Conservation (phyloP, 92 coral and sea anemone species). For the Parazoanthus swiftii region DNA sequence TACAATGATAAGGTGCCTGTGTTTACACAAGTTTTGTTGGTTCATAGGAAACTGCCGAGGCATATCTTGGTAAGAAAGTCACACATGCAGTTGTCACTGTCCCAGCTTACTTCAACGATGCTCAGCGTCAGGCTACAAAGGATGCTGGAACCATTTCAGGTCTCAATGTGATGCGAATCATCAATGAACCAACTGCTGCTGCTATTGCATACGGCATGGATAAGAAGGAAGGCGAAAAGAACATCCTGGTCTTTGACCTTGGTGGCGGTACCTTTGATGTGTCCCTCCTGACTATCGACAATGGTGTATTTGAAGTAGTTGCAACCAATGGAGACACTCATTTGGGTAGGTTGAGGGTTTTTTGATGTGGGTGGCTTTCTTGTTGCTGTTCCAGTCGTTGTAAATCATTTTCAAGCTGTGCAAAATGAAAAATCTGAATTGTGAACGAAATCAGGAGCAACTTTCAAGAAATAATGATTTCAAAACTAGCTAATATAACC, state of each 20-base stretch:
- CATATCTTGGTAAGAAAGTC: slow-evolving; percentile 96
- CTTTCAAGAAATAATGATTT: neutral
- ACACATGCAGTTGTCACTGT: slow-evolving; percentile 99
- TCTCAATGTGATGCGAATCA: slow-evolving; percentile 90
- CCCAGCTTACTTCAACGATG: slow-evolving; percentile 98
- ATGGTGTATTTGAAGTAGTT: slow-evolving; percentile 96
- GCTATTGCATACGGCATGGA: slow-evolving; percentile 99
- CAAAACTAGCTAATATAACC: no score
- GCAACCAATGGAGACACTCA: slow-evolving; percentile 99
- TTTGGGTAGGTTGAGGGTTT: slow-evolving; percentile 73
- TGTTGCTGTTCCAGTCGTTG: no score
- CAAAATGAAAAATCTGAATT: no score
- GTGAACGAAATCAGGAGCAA: neutral
- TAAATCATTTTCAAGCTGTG: no score
- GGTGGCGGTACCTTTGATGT: slow-evolving; percentile 99
- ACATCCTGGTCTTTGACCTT: slow-evolving; percentile 94
- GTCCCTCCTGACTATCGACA: slow-evolving; percentile 93
- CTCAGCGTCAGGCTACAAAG: slow-evolving; percentile 97
- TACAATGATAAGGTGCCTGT: neutral
- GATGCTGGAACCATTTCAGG: slow-evolving; percentile 98
- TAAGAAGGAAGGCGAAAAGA: slow-evolving; percentile 97
- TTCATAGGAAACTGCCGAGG: slow-evolving; percentile 95
- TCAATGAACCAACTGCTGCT: slow-evolving; percentile 98
- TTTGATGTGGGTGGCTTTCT: neutral
- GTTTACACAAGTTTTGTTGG: neutral